A percentile compares a stretch with the other conserved stretches of the same genome.
These are phyloP conservation scores for Hycleus cichorii DNA, from an alignment of 1,140 invertebrate genomes.

Conservation along the genomic window DNA sequence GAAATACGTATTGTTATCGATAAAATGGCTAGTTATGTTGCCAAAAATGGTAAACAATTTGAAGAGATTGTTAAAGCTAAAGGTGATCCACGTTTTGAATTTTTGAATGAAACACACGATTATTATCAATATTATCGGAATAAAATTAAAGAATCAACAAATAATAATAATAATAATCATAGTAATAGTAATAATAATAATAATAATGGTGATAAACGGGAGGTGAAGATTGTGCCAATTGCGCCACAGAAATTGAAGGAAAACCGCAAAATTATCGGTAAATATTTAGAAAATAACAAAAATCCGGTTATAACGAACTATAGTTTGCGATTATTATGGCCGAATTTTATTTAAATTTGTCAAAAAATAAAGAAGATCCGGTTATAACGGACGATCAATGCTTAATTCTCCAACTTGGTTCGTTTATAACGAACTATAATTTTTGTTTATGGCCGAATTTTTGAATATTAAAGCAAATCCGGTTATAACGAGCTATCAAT, in stretches of 20 bases:
- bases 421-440: too few relatives aligned
- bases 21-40: slow-evolving; percentile 92
- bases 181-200: slow-evolving; percentile 5
- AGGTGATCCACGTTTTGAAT: slow-evolving; percentile 77
- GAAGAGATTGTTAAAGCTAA: slow-evolving; percentile 81
- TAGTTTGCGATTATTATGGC: too few relatives aligned
- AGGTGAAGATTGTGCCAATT: background rate
- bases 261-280: slow-evolving; percentile 29
- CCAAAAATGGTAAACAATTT: slow-evolving; percentile 89
- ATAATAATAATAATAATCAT: slow-evolving; percentile 27
- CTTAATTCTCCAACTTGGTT: too few relatives aligned
- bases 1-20: slow-evolving; percentile 84
- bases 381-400: too few relatives aligned
- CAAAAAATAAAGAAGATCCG: too few relatives aligned
- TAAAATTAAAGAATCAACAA: slow-evolving; percentile 42
- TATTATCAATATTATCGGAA: slow-evolving; percentile 71
- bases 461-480: too few relatives aligned
- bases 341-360: too few relatives aligned
- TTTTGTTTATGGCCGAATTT: too few relatives aligned
- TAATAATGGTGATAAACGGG: slow-evolving; percentile 2
- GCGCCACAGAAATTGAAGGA: slow-evolving; percentile 1
- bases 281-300: too few relatives aligned
- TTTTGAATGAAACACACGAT: slow-evolving; percentile 63
- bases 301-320: too few relatives aligned
- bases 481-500: too few relatives aligned